Conservation (phyloP, 2,888 invertebrate genomes). For the Caradrina clavipalpis region DNA sequence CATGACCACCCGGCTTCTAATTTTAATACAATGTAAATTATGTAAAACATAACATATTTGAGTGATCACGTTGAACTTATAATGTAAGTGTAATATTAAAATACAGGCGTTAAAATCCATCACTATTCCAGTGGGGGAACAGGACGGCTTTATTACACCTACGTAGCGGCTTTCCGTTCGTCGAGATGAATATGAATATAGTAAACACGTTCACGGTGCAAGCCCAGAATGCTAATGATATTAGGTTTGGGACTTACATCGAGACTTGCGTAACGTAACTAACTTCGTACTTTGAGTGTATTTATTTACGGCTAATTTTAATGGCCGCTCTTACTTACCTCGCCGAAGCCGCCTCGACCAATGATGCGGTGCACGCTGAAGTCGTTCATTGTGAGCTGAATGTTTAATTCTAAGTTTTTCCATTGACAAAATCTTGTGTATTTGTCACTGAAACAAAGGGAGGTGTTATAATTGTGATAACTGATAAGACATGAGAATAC, state of each 20-base stretch:
- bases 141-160: constrained; percentile 70
- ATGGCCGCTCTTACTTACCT: constrained; percentile 88
- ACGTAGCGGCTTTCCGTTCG: constrained; percentile 70
- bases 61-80: constrained; percentile 47
- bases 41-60: constrained; percentile 32
- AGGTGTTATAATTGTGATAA: constrained; percentile 1
- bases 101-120: constrained; percentile 63
- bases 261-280: constrained; percentile 59
- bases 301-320: constrained; percentile 44
- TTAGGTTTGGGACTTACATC: constrained; percentile 61
- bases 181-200: constrained; percentile 74
- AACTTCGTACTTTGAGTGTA: constrained; percentile 56
- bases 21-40: constrained; percentile 26
- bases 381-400: constrained; percentile 99
- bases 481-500: background rate
- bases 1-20: constrained; percentile 9
- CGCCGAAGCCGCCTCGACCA: constrained; percentile 99
- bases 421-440: constrained; percentile 99
- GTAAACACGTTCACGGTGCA: constrained; percentile 64
- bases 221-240: constrained; percentile 68
- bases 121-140: constrained; percentile 68
- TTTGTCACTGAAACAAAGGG: constrained; percentile 96
- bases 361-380: constrained; percentile 99
- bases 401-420: constrained; percentile 99
- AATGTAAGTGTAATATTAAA: constrained; percentile 45